phyloP scores from a whole-genome alignment of 2,797 vertebrate species.

The Trichosurus vulpecula region DNA sequence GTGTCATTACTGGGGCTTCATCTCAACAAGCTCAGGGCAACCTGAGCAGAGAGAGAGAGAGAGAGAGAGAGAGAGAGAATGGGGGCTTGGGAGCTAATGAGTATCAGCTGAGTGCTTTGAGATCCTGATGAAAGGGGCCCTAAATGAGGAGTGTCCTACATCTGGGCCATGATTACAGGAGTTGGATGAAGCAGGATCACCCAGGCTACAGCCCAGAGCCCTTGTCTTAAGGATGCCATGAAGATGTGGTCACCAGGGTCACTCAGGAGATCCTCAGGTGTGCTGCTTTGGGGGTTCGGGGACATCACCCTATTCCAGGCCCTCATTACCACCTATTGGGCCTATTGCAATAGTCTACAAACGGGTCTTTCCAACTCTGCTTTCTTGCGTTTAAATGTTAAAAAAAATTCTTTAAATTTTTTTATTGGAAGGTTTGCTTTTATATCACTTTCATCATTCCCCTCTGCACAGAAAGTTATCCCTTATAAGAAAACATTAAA shows the following conservation, averaged over 20 bases:
- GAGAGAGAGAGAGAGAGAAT: background rate
- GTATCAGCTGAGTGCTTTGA: background rate
- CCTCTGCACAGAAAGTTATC: background rate
- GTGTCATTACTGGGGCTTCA: background rate
- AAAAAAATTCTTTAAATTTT: background rate
- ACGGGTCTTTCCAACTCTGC: background rate
- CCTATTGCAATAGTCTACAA: background rate
- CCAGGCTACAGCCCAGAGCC: background rate
- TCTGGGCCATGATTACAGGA: conserved; percentile 67
- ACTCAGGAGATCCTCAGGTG: background rate
- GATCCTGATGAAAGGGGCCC: conserved; percentile 25
- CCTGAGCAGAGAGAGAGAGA: conserved; percentile 4
- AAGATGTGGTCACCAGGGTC: background rate
- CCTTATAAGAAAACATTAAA: background rate
- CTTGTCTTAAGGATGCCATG: background rate
- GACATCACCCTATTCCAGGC: background rate
- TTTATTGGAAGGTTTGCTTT: background rate
- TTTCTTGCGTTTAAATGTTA: background rate
- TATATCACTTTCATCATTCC: background rate
- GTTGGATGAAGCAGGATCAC: background rate
- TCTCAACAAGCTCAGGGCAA: background rate
- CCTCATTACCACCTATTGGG: background rate
- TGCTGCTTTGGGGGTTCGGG: background rate
- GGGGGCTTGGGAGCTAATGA: conserved; percentile 58
- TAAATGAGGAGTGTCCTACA: background rate